Percentiles rank a stretch among this genome's conserved stretches.
Evolutionary conservation across 2,888 invertebrate species (phyloP).

Genomic region (Frankliniella fusca): DNA sequence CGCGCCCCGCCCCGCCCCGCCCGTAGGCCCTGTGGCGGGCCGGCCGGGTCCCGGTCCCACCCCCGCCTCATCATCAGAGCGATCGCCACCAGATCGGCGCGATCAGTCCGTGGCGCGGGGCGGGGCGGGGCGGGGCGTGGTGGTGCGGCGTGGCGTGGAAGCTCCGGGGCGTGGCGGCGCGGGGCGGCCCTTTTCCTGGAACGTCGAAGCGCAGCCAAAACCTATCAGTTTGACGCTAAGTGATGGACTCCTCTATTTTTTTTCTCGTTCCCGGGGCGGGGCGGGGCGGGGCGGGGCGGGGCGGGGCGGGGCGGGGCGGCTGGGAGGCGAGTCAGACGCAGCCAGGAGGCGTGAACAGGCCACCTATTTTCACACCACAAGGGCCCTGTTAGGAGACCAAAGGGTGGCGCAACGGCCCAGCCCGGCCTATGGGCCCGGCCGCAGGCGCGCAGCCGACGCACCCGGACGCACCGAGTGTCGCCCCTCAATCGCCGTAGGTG

Average conservation of each 20-base stretch:
- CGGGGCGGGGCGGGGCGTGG: not conserved
- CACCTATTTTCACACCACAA: slow-evolving; percentile 18
- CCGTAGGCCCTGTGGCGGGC: not conserved
- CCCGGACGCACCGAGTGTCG: no score
- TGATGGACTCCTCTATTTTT: not conserved
- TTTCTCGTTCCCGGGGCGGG: not conserved
- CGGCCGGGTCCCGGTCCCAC: no score
- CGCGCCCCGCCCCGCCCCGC: not conserved
- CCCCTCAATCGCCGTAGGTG: no score
- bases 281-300: not conserved
- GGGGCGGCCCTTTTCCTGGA: not conserved
- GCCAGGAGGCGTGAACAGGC: not conserved
- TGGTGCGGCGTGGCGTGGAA: not conserved
- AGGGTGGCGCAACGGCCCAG: no score
- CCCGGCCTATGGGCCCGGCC: no score
- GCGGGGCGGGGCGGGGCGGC: not conserved
- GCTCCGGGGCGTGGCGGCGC: not conserved
- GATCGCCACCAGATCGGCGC: slow-evolving; percentile 1
- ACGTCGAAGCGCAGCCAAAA: slow-evolving; percentile 10
- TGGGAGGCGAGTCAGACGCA: not conserved
- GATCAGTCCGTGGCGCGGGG: not conserved
- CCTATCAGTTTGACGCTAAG: slow-evolving; percentile 26
- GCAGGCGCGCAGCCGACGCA: not conserved
- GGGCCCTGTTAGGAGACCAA: no score
- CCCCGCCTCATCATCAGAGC: not conserved